Percentiles rank a stretch among this genome's conserved stretches.
These are phyloP conservation scores for Agrochola circellaris DNA, from an alignment of 2,888 invertebrate species.

Conservation along the genomic window DNA sequence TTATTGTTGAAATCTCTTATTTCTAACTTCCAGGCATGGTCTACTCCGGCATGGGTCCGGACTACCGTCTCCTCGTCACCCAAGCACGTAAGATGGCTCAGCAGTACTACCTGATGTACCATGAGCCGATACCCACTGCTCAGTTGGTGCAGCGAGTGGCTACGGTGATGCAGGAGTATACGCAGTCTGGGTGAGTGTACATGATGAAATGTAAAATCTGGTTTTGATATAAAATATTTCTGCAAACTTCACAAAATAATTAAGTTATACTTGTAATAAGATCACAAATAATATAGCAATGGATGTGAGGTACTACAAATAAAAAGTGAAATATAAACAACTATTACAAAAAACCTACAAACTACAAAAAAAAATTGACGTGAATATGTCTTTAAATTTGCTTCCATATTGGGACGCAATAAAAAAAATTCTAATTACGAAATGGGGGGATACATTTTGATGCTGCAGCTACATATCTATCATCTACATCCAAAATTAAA, in stretches of 20 bases:
- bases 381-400: too few relatives aligned
- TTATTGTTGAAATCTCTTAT: neutral
- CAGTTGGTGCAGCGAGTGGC: constrained; percentile 99
- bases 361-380: too few relatives aligned
- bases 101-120: constrained; percentile 97
- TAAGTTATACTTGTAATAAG: too few relatives aligned
- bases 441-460: too few relatives aligned
- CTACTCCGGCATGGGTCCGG: constrained; percentile 98
- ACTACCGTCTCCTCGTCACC: constrained; percentile 96
- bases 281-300: too few relatives aligned
- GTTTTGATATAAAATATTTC: neutral
- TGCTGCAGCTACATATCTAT: too few relatives aligned
- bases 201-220: neutral
- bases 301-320: too few relatives aligned
- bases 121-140: constrained; percentile 98
- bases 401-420: too few relatives aligned
- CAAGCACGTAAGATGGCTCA: constrained; percentile 98
- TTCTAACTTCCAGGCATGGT: constrained; percentile 95
- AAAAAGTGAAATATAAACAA: too few relatives aligned
- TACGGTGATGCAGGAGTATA: constrained; percentile 99
- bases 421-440: too few relatives aligned
- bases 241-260: neutral
- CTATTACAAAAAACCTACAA: too few relatives aligned
- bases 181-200: constrained; percentile 96
- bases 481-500: too few relatives aligned